Evolutionary conservation across 2,888 invertebrate species (phyloP).

Genomic region (Ophion obscuratus): DNA sequence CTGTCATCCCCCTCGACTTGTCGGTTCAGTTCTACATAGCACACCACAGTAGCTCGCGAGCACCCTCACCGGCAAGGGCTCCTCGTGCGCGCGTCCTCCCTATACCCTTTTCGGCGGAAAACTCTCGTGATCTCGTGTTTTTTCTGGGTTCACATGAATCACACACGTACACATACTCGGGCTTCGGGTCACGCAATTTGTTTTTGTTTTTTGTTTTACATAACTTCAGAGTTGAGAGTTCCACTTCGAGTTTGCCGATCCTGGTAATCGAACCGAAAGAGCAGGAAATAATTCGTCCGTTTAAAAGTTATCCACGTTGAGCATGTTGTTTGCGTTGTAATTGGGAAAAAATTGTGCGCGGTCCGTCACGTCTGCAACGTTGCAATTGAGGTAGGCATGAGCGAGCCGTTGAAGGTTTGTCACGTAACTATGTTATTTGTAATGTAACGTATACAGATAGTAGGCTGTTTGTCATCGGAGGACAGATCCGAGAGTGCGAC

Average conservation of each 20-base stretch:
- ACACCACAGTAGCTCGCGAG: slow-evolving; percentile 83
- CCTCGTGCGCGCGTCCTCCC: slow-evolving; percentile 71
- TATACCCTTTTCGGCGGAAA: slow-evolving; percentile 26
- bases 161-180: not conserved
- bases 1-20: slow-evolving; percentile 77
- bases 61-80: slow-evolving; percentile 80
- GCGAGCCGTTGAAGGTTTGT: slow-evolving; percentile 23
- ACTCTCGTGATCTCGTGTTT: slow-evolving; percentile 44
- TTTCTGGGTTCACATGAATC: slow-evolving; percentile 25
- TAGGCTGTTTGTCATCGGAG: slow-evolving; percentile 47
- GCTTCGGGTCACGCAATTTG: slow-evolving; percentile 40
- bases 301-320: not conserved
- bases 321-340: not conserved
- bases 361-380: slow-evolving; percentile 31
- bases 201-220: no score
- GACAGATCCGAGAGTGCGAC: slow-evolving; percentile 55
- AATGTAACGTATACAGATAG: slow-evolving; percentile 36
- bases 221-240: no score
- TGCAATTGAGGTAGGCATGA: slow-evolving; percentile 59
- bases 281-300: not conserved
- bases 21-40: slow-evolving; percentile 80
- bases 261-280: not conserved
- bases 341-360: slow-evolving; percentile 31
- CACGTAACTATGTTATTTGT: slow-evolving; percentile 30
- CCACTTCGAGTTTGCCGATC: not conserved